Evolutionary conservation across 2,888 invertebrate species (phyloP).

Genomic region (Cheilosia pagana): DNA sequence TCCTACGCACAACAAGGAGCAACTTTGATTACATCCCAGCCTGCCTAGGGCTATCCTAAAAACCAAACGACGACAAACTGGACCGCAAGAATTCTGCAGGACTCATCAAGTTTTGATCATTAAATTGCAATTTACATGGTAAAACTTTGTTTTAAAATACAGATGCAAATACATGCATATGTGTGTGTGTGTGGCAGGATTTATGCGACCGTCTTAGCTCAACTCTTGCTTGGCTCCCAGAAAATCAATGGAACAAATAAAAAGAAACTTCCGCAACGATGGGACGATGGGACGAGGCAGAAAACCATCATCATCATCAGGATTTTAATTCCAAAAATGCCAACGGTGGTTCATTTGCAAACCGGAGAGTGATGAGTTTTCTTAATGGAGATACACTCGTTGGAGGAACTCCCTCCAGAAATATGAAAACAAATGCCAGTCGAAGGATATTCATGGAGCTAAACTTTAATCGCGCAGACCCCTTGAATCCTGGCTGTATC

Average conservation of each 20-base stretch:
- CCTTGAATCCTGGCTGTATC: not conserved
- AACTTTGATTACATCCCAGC: slow-evolving; percentile 71
- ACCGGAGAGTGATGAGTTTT: slow-evolving; percentile 68
- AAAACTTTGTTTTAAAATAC: slow-evolving; percentile 72
- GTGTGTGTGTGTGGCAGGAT: slow-evolving; percentile 49
- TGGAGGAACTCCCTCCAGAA: not conserved
- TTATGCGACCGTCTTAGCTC: slow-evolving; percentile 57
- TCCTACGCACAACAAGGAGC: slow-evolving; percentile 69
- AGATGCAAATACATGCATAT: slow-evolving; percentile 6
- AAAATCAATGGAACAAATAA: slow-evolving; percentile 54
- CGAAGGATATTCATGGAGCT: slow-evolving; percentile 51
- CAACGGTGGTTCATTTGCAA: slow-evolving; percentile 72
- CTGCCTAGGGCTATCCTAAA: slow-evolving; percentile 65
- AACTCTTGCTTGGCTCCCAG: slow-evolving; percentile 32
- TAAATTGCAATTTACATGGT: slow-evolving; percentile 75
- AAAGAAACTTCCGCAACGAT: slow-evolving; percentile 53
- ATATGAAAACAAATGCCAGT: slow-evolving; percentile 52
- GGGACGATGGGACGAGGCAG: slow-evolving; percentile 21
- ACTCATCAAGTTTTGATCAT: slow-evolving; percentile 76
- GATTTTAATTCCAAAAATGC: slow-evolving; percentile 73
- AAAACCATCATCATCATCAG: slow-evolving; percentile 65
- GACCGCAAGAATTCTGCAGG: slow-evolving; percentile 74
- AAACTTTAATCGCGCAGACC: slow-evolving; percentile 47
- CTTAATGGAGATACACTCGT: slow-evolving; percentile 26
- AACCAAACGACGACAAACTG: slow-evolving; percentile 73